A percentile compares a stretch with the other conserved stretches of the same genome.
phyloP scores from a whole-genome alignment of 2,888 invertebrate genomes.

The Cloeon dipterum region DNA sequence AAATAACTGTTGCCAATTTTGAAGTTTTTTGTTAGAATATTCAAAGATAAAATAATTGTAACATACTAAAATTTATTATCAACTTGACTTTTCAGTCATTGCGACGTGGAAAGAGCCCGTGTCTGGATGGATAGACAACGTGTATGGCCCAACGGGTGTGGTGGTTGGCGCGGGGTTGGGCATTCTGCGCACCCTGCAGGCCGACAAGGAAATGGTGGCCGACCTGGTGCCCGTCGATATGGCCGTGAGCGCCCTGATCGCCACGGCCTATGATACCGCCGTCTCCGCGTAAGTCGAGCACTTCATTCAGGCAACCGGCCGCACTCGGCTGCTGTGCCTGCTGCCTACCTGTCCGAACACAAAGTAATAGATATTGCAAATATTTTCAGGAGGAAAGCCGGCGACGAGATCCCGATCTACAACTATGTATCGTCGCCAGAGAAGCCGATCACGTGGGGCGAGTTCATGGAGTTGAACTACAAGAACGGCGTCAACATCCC shows the following conservation, averaged over 20 bases:
- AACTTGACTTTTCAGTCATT: constrained; percentile 13
- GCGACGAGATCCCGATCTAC: constrained; percentile 38
- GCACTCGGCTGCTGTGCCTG: no score
- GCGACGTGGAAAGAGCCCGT: constrained; percentile 20
- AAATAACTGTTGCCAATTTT: no score
- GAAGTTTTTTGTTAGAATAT: no score
- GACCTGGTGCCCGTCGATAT: constrained; percentile 69
- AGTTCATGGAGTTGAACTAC: constrained; percentile 30
- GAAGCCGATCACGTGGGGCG: constrained; percentile 59
- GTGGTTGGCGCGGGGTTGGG: constrained; percentile 52
- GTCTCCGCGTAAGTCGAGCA: constrained; percentile 9
- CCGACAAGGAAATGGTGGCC: constrained; percentile 38
- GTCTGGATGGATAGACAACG: constrained; percentile 42
- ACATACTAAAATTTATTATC: neutral
- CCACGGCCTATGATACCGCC: constrained; percentile 47
- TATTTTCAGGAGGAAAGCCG: constrained; percentile 5
- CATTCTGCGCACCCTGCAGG: constrained; percentile 43
- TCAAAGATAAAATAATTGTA: neutral
- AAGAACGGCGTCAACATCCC: constrained; percentile 19
- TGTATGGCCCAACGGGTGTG: constrained; percentile 53
- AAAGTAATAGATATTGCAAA: no score
- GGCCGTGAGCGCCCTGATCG: constrained; percentile 60
- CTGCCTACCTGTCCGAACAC: no score
- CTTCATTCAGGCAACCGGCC: no score
- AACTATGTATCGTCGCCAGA: constrained; percentile 66